Evolutionary conservation across 1,140 invertebrate genomes (phyloP).

Genomic region (Papilio helenus): DNA sequence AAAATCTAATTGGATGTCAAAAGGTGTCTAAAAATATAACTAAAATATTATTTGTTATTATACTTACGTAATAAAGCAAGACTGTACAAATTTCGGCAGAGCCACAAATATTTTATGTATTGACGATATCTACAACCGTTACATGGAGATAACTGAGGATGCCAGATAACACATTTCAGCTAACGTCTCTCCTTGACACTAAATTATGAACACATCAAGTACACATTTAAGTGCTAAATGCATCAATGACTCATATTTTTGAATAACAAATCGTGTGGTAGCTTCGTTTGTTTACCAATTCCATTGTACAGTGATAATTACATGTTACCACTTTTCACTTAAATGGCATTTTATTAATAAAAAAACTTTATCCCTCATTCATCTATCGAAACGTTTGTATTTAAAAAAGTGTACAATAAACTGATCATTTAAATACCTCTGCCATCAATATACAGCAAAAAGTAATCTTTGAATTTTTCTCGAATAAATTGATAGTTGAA

Average conservation of each 20-base stretch:
- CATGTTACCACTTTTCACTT: slow-evolving; percentile 16
- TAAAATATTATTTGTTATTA: background rate
- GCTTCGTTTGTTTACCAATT: slow-evolving; percentile 45
- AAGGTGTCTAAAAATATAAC: background rate
- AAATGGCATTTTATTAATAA: background rate
- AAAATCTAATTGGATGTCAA: no score
- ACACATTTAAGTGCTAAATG: slow-evolving; percentile 61
- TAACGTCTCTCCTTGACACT: slow-evolving; percentile 63
- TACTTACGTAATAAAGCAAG: background rate
- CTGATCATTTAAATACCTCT: background rate
- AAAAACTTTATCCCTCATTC: background rate
- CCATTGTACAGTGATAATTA: slow-evolving; percentile 8
- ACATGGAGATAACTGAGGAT: slow-evolving; percentile 41
- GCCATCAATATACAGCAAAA: background rate
- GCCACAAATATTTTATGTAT: slow-evolving; percentile 21
- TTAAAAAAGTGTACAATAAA: background rate
- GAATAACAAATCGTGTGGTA: slow-evolving; percentile 44
- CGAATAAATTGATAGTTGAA: background rate
- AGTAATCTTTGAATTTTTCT: background rate
- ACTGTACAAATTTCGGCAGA: background rate
- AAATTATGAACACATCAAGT: slow-evolving; percentile 56
- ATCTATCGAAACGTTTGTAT: background rate
- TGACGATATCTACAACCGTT: slow-evolving; percentile 32
- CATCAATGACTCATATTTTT: slow-evolving; percentile 67
- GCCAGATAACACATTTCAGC: slow-evolving; percentile 44